Conservation (phyloP, 1,140 invertebrate genomes). For the Berghia stephanieae region DNA sequence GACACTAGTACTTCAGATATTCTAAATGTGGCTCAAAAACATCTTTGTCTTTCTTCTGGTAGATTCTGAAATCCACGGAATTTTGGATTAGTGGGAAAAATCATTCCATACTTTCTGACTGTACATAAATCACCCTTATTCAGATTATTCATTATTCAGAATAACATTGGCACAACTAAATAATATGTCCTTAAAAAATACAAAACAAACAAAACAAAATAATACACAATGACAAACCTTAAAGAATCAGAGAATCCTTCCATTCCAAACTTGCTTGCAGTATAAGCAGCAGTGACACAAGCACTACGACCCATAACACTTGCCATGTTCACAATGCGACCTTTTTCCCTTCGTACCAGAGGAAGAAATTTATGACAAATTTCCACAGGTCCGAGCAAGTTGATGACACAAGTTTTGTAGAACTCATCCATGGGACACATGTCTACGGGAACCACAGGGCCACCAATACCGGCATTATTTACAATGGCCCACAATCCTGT, state of each 20-base stretch:
- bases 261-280: conserved; percentile 42
- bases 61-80: too few species aligned
- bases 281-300: conserved; percentile 31
- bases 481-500: conserved; percentile 49
- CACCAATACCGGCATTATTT: conserved; percentile 45
- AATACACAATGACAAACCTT: conserved; percentile 29
- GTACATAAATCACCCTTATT: too few species aligned
- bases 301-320: conserved; percentile 35
- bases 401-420: conserved; percentile 30
- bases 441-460: conserved; percentile 25
- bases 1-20: too few species aligned
- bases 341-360: conserved; percentile 37
- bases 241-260: conserved; percentile 43
- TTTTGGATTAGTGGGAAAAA: too few species aligned
- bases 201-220: too few species aligned
- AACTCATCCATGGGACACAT: conserved; percentile 36
- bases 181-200: too few species aligned
- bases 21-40: too few species aligned
- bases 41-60: too few species aligned
- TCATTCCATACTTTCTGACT: too few species aligned
- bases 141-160: too few species aligned
- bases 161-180: too few species aligned
- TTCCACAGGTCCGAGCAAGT: conserved; percentile 40
- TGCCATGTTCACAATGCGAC: conserved; percentile 44
- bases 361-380: conserved; percentile 43